Evolutionary conservation across 2,113 vertebrate genomes (phyloP).

Genomic region (Paracanthobrama guichenoti): DNA sequence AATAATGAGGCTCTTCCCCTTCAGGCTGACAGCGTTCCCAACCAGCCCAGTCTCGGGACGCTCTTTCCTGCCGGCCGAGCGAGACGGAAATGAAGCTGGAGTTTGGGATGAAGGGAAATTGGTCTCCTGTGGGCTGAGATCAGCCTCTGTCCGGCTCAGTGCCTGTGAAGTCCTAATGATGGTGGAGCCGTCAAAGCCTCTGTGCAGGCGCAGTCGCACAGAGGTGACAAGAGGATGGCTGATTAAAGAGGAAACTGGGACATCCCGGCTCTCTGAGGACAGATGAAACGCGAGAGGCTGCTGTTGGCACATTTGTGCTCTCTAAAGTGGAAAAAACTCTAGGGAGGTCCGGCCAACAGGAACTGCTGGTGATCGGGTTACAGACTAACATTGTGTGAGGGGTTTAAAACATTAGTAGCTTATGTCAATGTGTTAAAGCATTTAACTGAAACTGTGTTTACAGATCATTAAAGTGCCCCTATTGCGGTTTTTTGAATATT

Average conservation of each 20-base stretch:
- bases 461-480: background rate
- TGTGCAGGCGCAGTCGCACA: conserved; percentile 38
- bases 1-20: conserved; percentile 56
- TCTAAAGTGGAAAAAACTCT: conserved; percentile 15
- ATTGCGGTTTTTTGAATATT: too few relatives aligned
- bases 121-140: conserved; percentile 50
- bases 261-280: background rate
- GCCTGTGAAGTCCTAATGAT: conserved; percentile 49
- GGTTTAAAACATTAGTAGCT: background rate
- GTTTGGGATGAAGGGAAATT: conserved; percentile 46
- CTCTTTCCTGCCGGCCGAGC: conserved; percentile 43
- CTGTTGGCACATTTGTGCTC: conserved; percentile 35
- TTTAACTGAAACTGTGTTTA: background rate
- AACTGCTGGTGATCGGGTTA: conserved; percentile 5
- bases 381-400: background rate
- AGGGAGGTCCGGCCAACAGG: background rate
- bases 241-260: conserved; percentile 49
- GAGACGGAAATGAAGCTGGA: conserved; percentile 40
- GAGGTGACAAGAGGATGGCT: conserved; percentile 39
- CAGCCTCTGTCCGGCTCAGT: conserved; percentile 35
- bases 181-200: conserved; percentile 37
- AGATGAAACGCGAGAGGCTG: conserved; percentile 10
- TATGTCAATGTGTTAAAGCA: too few relatives aligned
- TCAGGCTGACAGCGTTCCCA: conserved; percentile 45
- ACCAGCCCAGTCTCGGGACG: conserved; percentile 8